Conservation (phyloP, 2,888 invertebrate genomes). For the Phrixothrix hirtus region DNA sequence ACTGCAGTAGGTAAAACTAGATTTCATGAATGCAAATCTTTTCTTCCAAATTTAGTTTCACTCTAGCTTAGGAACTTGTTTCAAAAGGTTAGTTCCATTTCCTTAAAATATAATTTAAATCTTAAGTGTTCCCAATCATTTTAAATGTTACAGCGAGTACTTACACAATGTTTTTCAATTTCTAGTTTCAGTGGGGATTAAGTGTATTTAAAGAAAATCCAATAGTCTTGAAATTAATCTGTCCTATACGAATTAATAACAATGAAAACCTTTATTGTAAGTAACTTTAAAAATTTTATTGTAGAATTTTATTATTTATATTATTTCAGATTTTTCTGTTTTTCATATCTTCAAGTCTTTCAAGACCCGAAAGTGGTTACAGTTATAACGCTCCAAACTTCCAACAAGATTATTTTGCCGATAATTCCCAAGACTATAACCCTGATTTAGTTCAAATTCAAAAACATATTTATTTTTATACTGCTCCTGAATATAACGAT, state of each 20-base stretch:
- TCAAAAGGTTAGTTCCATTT: neutral
- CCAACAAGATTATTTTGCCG: neutral
- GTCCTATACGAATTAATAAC: neutral
- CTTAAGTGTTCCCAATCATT: neutral
- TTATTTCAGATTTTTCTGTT: neutral
- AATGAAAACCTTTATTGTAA: neutral
- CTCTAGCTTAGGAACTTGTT: no score
- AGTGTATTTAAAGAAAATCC: neutral
- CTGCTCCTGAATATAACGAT: constrained; percentile 48
- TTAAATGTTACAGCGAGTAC: neutral
- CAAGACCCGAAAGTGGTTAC: neutral
- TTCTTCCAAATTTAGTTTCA: no score
- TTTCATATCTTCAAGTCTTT: neutral
- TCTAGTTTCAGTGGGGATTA: neutral
- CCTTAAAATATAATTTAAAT: neutral
- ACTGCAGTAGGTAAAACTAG: no score
- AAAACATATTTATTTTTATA: constrained; percentile 49
- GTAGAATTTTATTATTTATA: neutral
- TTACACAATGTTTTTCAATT: neutral
- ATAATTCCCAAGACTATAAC: no score
- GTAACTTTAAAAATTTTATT: neutral
- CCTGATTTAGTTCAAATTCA: constrained; percentile 33
- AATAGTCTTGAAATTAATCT: neutral
- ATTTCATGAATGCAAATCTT: no score
- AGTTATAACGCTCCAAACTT: neutral